Evolutionary conservation across 2,888 invertebrate genomes (phyloP).

Genomic region (Autographa pulchrina): DNA sequence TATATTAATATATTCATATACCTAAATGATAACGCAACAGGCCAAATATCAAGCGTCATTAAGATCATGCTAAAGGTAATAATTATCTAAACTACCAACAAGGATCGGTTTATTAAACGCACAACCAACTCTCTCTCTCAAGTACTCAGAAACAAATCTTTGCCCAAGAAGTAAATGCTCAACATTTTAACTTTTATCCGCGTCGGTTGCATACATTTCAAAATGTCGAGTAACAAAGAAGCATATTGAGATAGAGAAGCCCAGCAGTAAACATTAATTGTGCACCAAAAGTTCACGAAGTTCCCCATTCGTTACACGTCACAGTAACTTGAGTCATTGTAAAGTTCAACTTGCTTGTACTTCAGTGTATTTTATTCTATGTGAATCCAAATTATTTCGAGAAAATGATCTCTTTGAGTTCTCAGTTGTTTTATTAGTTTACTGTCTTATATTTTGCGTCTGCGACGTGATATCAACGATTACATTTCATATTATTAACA

Average conservation of each 20-base stretch:
- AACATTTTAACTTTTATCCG: constrained; percentile 28
- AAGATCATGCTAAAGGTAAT: too few relatives aligned
- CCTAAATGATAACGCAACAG: neutral
- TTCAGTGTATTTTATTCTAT: constrained; percentile 20
- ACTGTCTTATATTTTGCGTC: neutral
- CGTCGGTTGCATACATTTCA: constrained; percentile 25
- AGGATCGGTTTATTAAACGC: neutral
- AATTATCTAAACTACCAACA: neutral
- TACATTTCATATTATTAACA: too few relatives aligned
- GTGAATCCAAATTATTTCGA: neutral
- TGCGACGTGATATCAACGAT: neutral
- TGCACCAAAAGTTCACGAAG: constrained; percentile 57
- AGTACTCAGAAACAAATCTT: constrained; percentile 25
- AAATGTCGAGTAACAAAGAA: constrained; percentile 46
- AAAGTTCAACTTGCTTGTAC: constrained; percentile 26
- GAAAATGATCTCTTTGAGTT: constrained; percentile 4
- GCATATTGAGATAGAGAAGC: constrained; percentile 37
- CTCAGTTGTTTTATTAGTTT: neutral
- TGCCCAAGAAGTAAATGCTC: constrained; percentile 30
- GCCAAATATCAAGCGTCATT: too few relatives aligned
- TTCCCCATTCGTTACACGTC: constrained; percentile 55
- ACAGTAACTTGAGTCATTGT: constrained; percentile 36
- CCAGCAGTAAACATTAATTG: constrained; percentile 54
- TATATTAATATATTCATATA: too few relatives aligned
- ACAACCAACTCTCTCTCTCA: neutral